Base-by-base conservation (phyloP, 2,888 invertebrate species). In the Acleris literana region DNA sequence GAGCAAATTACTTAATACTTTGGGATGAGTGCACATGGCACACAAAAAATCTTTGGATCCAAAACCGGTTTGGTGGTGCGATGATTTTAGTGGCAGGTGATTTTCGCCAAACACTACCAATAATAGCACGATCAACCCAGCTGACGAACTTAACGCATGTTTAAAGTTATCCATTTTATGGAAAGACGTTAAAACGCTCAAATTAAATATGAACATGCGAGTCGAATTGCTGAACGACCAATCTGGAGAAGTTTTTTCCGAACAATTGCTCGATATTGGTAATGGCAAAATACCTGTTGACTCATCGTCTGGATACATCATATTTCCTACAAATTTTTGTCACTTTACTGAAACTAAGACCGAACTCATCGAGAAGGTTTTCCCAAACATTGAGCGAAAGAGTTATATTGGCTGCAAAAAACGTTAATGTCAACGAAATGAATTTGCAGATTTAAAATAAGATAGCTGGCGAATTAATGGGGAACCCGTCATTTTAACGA, bases 61-160 rank as follows among this genome's bases (percentile, higher is more conserved):
- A 20, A 20, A 20, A 20, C 2, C 20, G 1, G 20, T 71, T 17
- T 61, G 74, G 76, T 69, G 74, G 74, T 1, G 69, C 65, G 51
- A 72, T 74, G 68, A 69, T 77, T 49, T 67, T 78, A 64, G 74
- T 79, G 58, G 68, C 76, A 67, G 74, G 76, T 65, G 77, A 78
- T 74, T 77, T 78, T 68, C 70, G 76, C 22, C 76, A 76, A 67
- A 76, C 71, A 59, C 70, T 77, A 29, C 75, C 75, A 70, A 76
- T 77, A 13, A 76, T 77, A 71, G 73, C 73, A 20, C 68, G 73
- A 68, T 72, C 70, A 51, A 77, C 76, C 63, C 60, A 63, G 76
- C 75, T 55, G 75, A 76, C 51, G 75, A 74, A 73, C 44, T 74
- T 65, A 75, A 76, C 48, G 74, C 77, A 67, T 76, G 74, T 55